Conservation (phyloP, 2,888 invertebrate species). For the Lasioglossum leucozonium region DNA sequence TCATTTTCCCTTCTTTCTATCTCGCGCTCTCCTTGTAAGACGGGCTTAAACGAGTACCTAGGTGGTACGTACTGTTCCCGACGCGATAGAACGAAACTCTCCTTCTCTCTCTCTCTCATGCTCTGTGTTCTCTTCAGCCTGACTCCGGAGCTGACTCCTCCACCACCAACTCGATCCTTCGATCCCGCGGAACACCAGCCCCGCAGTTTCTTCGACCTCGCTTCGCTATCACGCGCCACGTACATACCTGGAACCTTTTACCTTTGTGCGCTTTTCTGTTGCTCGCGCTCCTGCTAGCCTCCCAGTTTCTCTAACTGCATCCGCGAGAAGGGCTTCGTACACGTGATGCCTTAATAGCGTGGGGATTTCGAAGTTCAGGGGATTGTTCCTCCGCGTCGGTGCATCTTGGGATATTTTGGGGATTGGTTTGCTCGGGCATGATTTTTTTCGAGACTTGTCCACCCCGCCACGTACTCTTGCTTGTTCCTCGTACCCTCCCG, state of each 20-base stretch:
- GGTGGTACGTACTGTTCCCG: slow-evolving; percentile 47
- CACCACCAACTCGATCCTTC: slow-evolving; percentile 71
- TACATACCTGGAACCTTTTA: slow-evolving; percentile 8
- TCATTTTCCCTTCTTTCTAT: slow-evolving; percentile 41
- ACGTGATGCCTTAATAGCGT: not conserved
- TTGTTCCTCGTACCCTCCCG: too few species aligned
- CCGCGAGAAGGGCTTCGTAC: not conserved
- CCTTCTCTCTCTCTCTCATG: slow-evolving; percentile 45
- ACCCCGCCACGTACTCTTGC: too few species aligned
- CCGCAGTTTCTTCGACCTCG: not conserved
- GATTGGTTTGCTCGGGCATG: not conserved
- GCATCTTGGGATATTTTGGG: not conserved
- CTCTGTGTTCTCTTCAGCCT: slow-evolving; percentile 52
- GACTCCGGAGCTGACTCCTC: slow-evolving; percentile 77
- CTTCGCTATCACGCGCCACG: slow-evolving; percentile 13
- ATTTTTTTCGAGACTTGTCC: not conserved
- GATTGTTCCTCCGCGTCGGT: not conserved
- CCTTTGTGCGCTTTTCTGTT: slow-evolving; percentile 2
- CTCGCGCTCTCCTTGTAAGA: slow-evolving; percentile 37
- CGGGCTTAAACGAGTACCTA: slow-evolving; percentile 45
- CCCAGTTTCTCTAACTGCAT: not conserved
- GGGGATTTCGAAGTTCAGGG: not conserved
- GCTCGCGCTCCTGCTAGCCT: not conserved
- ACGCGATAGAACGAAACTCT: slow-evolving; percentile 65
- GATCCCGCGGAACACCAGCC: slow-evolving; percentile 1